Percentiles rank a stretch among this genome's conserved stretches.
phyloP scores from a whole-genome alignment of 2,888 invertebrate species.

The Malacosoma neustria region DNA sequence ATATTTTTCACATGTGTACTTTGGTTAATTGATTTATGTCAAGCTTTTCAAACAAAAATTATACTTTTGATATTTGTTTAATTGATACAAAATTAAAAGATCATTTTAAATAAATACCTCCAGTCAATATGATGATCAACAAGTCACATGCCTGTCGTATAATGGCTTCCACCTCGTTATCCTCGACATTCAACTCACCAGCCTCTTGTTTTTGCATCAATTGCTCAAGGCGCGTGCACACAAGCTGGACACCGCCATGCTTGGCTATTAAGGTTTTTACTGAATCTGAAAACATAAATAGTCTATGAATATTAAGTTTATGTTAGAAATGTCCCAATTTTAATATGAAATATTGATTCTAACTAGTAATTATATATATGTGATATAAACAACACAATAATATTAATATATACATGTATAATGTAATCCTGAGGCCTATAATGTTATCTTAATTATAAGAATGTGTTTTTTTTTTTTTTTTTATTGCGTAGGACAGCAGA shows the following conservation, averaged over 20 bases:
- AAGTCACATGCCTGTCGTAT: conserved; percentile 91
- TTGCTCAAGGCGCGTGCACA: conserved; percentile 82
- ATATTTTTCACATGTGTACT: no score
- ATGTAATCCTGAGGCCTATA: no score
- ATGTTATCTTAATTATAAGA: no score
- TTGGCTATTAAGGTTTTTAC: conserved; percentile 85
- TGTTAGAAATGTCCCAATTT: no score
- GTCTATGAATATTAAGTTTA: no score
- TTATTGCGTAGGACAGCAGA: no score
- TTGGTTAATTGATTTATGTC: not conserved
- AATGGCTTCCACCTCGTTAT: conserved; percentile 64
- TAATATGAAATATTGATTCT: no score
- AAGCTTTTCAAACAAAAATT: not conserved
- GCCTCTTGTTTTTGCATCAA: conserved; percentile 31
- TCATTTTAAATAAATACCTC: conserved; percentile 80
- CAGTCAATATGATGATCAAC: conserved; percentile 87
- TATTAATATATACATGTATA: no score
- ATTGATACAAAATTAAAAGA: not conserved
- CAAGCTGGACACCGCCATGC: conserved; percentile 83
- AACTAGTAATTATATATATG: no score
- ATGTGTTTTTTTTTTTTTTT: no score
- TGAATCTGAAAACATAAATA: conserved; percentile 74
- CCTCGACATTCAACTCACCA: conserved; percentile 57
- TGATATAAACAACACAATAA: no score
- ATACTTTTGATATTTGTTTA: not conserved